These are phyloP conservation scores for Oxytorus armatus DNA, from an alignment of 2,888 invertebrate species.

Conservation along the genomic window DNA sequence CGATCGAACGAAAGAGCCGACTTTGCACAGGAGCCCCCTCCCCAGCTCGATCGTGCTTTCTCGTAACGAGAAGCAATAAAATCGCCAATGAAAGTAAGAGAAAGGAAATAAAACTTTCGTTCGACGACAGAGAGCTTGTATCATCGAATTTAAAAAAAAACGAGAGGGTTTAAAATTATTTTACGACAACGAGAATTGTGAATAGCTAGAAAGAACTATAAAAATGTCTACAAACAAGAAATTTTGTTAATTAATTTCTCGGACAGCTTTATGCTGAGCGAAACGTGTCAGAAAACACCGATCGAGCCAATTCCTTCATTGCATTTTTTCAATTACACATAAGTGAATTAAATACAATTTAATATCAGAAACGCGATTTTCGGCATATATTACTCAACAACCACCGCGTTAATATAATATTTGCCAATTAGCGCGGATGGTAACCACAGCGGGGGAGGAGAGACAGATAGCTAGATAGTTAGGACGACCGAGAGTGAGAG, in stretches of 20 bases:
- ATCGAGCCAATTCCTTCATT: no score
- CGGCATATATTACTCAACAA: not conserved
- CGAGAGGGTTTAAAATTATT: no score
- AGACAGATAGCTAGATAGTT: conserved; percentile 28
- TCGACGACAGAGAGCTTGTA: not conserved
- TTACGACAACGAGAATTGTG: no score
- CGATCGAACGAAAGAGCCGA: conserved; percentile 62
- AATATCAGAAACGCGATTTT: conserved; percentile 4
- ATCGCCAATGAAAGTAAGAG: conserved; percentile 18
- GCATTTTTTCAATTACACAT: no score
- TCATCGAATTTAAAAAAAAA: no score
- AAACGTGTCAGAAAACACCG: no score
- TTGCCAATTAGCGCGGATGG: conserved; percentile 71
- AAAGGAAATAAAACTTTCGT: not conserved
- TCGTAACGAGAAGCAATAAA: conserved; percentile 20
- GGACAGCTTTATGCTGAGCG: no score
- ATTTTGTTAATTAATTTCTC: no score
- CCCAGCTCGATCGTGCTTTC: conserved; percentile 2
- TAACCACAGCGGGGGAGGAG: conserved; percentile 49
- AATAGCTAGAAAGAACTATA: no score
- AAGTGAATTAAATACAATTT: no score
- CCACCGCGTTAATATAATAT: conserved; percentile 54
- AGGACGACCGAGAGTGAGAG: conserved; percentile 18
- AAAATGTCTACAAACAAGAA: no score
- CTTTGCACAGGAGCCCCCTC: conserved; percentile 33